Percentiles rank a stretch among this genome's conserved stretches.
phyloP scores from a whole-genome alignment of 2,797 vertebrate genomes.

The Enteromius fasciolatus region DNA sequence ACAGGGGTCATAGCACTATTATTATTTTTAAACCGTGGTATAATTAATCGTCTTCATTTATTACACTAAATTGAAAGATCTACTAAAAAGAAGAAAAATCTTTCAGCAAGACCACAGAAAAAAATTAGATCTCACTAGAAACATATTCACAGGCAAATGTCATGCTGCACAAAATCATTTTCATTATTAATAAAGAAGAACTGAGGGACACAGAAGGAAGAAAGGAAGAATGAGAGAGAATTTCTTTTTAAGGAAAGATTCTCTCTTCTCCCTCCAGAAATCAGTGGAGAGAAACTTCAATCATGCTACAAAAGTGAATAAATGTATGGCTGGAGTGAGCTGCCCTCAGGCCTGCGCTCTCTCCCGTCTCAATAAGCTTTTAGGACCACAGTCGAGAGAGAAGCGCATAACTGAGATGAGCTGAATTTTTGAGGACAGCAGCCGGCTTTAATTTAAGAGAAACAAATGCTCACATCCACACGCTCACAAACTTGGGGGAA shows the following conservation, averaged over 20 bases:
- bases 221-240: conserved; percentile 31
- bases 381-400: conserved; percentile 56
- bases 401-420: conserved; percentile 64
- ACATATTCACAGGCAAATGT: conserved; percentile 38
- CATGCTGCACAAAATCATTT: conserved; percentile 42
- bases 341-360: conserved; percentile 66
- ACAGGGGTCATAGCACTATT: not conserved
- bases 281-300: conserved; percentile 78
- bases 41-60: not conserved
- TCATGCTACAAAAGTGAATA: conserved; percentile 81
- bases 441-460: conserved; percentile 22
- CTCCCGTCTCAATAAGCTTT: conserved; percentile 68
- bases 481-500: conserved; percentile 2
- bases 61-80: not conserved
- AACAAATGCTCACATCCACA: not conserved
- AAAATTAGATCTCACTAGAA: conserved; percentile 20
- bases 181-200: conserved; percentile 49
- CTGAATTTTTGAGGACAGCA: conserved; percentile 59
- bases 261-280: conserved; percentile 56
- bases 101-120: not conserved
- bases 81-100: not conserved
- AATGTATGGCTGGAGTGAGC: conserved; percentile 66
- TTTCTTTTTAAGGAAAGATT: conserved; percentile 29
- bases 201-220: conserved; percentile 19
- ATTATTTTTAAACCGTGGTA: not conserved